Base-by-base conservation (phyloP, 2,113 vertebrate species). In the Aleadryas rufinucha region DNA sequence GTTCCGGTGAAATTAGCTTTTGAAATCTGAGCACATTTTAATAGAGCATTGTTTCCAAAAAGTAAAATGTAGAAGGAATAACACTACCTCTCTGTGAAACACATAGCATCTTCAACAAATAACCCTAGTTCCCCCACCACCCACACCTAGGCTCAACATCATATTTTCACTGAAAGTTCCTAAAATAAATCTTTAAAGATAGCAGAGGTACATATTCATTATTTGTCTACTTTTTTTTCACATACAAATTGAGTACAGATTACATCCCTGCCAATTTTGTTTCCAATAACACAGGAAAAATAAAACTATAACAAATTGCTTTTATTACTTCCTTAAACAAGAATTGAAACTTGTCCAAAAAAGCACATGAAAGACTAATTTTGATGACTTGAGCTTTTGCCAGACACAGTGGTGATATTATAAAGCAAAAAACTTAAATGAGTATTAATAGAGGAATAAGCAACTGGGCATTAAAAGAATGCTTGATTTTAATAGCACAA, bases 301-400 rank as follows among this genome's bases (percentile, higher is more conserved):
- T 91, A 95, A 70, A 90, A 89, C 87, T 90, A 88, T 76, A 90
- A 86, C 76, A 97, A 93, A 95, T 95, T 94, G 87, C 39, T 96
- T 95, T 92, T 83, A 96, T 96, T 91, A 86, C 90, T 94, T 97
- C 96, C 94, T 96, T 91, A 95, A 95, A 96, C 97, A 92, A 89
- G 84, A 87, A 95, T 26, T 75, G 95, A 98, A 95, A 78, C 68
- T 96, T 64, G 61, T 95, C 84, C 94, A 90, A 35, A 95, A 92
- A 97, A 93, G 76, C 93, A 97, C 90, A 82, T 75, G 85, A 95
- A 97, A 84, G 87, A 53, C 80, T 75, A 95, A 82, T 69, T 91
- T 85, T 74, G 89, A 94, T 69, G 77, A 91, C 78, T 96, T 92
- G 90, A 72, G 31, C 61, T 96, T 93, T 90, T 93, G 88, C 87